Conservation (phyloP, 2,113 vertebrate species). For the Mirounga angustirostris region DNA sequence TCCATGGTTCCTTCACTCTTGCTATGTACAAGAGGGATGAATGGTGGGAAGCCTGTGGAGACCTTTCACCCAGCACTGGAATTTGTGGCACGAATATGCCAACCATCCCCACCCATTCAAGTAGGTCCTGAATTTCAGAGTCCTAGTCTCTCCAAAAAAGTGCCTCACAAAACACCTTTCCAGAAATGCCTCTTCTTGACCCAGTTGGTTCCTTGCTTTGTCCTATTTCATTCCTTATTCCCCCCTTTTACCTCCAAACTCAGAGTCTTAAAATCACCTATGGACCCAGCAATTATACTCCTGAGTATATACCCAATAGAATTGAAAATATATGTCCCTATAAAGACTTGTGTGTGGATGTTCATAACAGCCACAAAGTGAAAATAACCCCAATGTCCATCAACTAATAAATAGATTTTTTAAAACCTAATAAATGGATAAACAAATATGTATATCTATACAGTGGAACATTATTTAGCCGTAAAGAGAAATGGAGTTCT, state of each 20-base stretch:
- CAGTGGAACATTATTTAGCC: background rate
- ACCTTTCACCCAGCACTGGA: background rate
- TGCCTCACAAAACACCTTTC: background rate
- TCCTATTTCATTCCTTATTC: background rate
- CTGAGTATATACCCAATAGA: background rate
- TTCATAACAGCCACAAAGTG: background rate
- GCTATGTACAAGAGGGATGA: background rate
- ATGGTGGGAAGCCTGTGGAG: background rate
- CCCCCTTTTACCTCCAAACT: background rate
- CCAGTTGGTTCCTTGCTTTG: background rate
- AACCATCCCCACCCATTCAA: background rate
- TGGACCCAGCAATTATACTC: background rate
- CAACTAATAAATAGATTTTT: background rate
- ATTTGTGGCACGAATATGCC: background rate
- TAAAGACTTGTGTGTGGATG: background rate
- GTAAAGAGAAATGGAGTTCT: background rate
- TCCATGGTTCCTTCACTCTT: background rate
- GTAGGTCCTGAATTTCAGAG: background rate
- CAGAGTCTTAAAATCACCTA: background rate
- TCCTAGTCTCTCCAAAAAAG: background rate
- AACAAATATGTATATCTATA: background rate
- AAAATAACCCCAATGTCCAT: background rate
- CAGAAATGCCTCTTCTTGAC: background rate
- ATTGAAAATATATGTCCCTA: background rate
- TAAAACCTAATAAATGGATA: background rate